phyloP scores from a whole-genome alignment of 2,113 vertebrate species.

The Fulica atra region DNA sequence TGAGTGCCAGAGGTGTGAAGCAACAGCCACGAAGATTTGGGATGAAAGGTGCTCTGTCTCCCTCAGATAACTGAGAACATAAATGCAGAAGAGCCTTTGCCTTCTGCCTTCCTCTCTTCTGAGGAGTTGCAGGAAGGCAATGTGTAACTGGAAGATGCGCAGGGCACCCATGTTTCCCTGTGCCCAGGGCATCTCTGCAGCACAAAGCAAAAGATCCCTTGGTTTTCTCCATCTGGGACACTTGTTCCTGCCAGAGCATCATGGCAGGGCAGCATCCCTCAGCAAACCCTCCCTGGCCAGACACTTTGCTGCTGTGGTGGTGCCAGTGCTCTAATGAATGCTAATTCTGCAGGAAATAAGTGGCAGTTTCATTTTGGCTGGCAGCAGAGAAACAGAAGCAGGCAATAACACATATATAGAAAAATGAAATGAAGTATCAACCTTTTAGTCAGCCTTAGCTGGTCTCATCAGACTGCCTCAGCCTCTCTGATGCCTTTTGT shows the following conservation, averaged over 20 bases:
- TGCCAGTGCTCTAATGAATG: background rate
- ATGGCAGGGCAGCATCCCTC: background rate
- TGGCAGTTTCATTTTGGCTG: background rate
- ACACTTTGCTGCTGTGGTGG: background rate
- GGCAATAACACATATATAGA: background rate
- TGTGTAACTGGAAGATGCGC: background rate
- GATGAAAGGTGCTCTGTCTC: background rate
- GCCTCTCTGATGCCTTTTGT: background rate
- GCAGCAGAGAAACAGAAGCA: background rate
- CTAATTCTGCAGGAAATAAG: background rate
- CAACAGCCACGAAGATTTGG: accelerated
- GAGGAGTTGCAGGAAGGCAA: background rate
- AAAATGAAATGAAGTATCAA: background rate
- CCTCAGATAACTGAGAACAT: accelerated
- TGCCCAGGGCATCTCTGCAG: accelerated
- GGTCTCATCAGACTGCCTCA: background rate
- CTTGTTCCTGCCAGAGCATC: background rate
- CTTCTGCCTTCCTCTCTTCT: background rate
- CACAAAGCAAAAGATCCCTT: background rate
- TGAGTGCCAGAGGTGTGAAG: background rate
- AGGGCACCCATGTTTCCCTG: background rate
- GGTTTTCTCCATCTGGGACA: background rate
- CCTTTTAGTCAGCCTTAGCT: background rate
- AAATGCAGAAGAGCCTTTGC: background rate
- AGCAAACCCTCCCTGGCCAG: background rate